These are phyloP conservation scores for Callionymus lyra DNA, from an alignment of 2,113 vertebrate species.

Conservation along the genomic window DNA sequence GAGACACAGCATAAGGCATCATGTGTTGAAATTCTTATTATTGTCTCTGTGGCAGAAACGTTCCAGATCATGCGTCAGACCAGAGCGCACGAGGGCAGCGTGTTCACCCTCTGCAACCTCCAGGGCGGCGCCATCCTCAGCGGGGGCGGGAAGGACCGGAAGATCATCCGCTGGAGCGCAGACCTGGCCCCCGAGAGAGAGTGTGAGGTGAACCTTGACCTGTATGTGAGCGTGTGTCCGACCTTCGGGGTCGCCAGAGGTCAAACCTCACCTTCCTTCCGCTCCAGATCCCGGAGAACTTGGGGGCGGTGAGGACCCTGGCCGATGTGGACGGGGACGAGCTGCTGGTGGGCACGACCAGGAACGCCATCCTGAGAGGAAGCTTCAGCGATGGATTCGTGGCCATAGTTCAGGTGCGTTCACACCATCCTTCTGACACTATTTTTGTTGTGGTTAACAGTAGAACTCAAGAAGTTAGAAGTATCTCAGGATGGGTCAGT, in stretches of 20 bases:
- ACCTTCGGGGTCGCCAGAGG: not conserved
- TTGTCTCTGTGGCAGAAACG: constrained; percentile 75
- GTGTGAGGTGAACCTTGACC: constrained; percentile 73
- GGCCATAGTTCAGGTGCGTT: constrained; percentile 77
- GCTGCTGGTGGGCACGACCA: constrained; percentile 81
- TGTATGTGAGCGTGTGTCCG: constrained; percentile 10
- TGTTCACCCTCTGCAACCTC: constrained; percentile 78
- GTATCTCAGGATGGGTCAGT: no score
- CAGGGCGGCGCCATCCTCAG: constrained; percentile 78
- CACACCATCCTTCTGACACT: no score
- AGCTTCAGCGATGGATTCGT: constrained; percentile 75
- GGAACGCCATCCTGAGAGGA: constrained; percentile 79
- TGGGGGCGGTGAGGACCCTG: constrained; percentile 79
- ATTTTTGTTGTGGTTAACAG: no score
- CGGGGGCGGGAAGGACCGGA: constrained; percentile 82
- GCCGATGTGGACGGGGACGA: constrained; percentile 74
- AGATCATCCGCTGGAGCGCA: constrained; percentile 79
- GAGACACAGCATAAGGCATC: no score
- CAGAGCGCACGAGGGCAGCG: constrained; percentile 82
- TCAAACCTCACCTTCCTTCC: not conserved
- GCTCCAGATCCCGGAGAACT: constrained; percentile 76
- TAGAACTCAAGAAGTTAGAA: no score
- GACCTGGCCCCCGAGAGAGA: constrained; percentile 75
- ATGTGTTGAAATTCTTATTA: not conserved
- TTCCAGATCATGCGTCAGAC: constrained; percentile 85